Evolutionary conservation across 1,140 invertebrate genomes (phyloP), one percentile per base, ranked within the genome.

Genomic region (Caenorhabditis remanei): DNA sequence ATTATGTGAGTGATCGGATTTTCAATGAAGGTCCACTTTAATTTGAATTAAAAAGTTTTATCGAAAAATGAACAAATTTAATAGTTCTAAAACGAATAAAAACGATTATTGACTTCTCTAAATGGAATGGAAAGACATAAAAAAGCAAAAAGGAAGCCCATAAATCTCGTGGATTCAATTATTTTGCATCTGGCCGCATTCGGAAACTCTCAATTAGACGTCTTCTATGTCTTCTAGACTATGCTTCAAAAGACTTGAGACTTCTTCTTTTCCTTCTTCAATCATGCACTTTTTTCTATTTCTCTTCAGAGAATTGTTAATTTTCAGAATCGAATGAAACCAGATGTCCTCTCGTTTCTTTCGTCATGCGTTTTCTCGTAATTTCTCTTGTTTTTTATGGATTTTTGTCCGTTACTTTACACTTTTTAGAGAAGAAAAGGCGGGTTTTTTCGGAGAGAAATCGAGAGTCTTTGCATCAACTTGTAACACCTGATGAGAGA

Each of bases 331-430:
- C 63, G 63, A 71, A 71, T 71, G 41, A 71, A 71, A 71, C 65
- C 65, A 71, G 71, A 79, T 79, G 71, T 79, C 71, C 46, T 50
- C 71, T n/a, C 6, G 19, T 32, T 14, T 24, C 24, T 79, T 50
- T 40, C 11, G 53, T 79, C 71, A 79, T 50, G 71, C 71, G 46
- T 50, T 79, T 79, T 41, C n/a, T 79, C 46, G 46, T 48, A 53
- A 79, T 21, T 79, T 79, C 71, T 21, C 14, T 46, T 53, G 71
- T 46, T 79, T 79, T 79, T 79, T 53, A 53, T 46, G 71, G 53
- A 32, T 79, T 50, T 79, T 79, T 71, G 56, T 63, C 71, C 71
- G 71, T 79, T 79, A 79, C 71, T 79, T 79, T 79, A 79, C 71
- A 79, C 71, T 63, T 63, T 63, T 24, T 32, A 24, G 1, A 50